Base-by-base conservation (phyloP, 2,888 invertebrate genomes). In the Junonia oenone region DNA sequence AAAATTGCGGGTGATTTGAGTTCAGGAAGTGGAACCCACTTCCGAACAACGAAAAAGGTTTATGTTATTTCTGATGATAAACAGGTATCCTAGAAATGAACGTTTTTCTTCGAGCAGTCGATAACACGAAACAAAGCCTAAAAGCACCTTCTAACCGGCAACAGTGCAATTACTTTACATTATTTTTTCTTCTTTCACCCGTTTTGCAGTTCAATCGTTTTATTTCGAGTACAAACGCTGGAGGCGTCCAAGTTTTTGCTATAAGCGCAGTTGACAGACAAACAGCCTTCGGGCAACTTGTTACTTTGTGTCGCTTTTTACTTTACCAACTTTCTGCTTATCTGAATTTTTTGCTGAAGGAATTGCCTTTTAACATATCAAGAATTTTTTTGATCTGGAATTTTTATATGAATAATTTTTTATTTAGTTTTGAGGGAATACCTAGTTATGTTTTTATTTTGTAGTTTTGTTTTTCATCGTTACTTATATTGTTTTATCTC, bases 211-310 rank as follows among this genome's bases (percentile, higher is more conserved):
- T 43, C 26, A 13, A 43, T 26, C 26, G 26, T 43, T 43, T 43
- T 43, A 43, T 43, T 43, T 43, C 19, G 17, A 43, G 54, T 40
- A 40, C 54, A 31, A 48, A 22, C 55, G 55, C 55, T 48, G 51
- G 58, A 43, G 51, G 58, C 58, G 58, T 40, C 51, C 45, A 48
- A 58, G 51, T 51, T 58, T 51, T 55, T 55, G 51, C 50, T 58
- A 29, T 45, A 51, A 54, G 48, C 54, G 48, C 58, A 58, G 58
- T 51, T 58, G 58, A 58, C 58, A 58, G 58, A 47, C 51, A 51
- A 58, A 55, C 55, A 55, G 49, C 55, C 51, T 40, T 56, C 52
- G 13, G 58, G 38, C 51, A 55, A 55, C 58, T 58, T 55, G 48
- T 52, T 55, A 55, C 58, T 58, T 55, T 52, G 38, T 13, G 35